A percentile compares a stretch with the other conserved stretches of the same genome.
These are phyloP conservation scores for Acrocephalus scirpaceus DNA, from an alignment of 2,797 vertebrate species.

Conservation along the genomic window DNA sequence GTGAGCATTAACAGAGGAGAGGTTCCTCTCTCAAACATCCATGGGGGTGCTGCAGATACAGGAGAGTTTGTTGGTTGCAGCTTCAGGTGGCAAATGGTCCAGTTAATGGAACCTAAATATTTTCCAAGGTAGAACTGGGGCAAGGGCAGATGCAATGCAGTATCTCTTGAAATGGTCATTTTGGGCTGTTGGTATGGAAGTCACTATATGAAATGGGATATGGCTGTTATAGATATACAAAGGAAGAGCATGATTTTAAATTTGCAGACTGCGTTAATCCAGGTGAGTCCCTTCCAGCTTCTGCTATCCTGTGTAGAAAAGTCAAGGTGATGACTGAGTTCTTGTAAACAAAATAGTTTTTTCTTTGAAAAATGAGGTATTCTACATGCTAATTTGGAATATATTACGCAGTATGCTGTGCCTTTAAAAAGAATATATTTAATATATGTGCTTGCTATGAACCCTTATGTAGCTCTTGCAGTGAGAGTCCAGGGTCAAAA, in stretches of 20 bases:
- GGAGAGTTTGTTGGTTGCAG: not conserved
- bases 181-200: not conserved
- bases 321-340: not conserved
- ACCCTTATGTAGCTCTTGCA: not conserved
- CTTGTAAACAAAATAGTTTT: not conserved
- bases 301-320: not conserved
- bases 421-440: not conserved
- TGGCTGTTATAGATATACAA: accelerated
- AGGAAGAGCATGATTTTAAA: not conserved
- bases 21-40: not conserved
- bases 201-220: not conserved
- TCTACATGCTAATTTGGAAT: not conserved
- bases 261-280: not conserved
- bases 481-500: not conserved
- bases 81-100: not conserved
- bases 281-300: not conserved
- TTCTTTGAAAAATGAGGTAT: not conserved
- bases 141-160: accelerated
- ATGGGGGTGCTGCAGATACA: accelerated
- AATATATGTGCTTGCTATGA: not conserved
- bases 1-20: not conserved
- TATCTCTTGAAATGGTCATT: not conserved
- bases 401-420: not conserved
- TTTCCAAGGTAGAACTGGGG: accelerated
- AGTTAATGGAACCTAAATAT: not conserved